These are phyloP conservation scores for Scaptodrosophila lebanonensis DNA, from an alignment of 1,140 invertebrate genomes.

Conservation along the genomic window DNA sequence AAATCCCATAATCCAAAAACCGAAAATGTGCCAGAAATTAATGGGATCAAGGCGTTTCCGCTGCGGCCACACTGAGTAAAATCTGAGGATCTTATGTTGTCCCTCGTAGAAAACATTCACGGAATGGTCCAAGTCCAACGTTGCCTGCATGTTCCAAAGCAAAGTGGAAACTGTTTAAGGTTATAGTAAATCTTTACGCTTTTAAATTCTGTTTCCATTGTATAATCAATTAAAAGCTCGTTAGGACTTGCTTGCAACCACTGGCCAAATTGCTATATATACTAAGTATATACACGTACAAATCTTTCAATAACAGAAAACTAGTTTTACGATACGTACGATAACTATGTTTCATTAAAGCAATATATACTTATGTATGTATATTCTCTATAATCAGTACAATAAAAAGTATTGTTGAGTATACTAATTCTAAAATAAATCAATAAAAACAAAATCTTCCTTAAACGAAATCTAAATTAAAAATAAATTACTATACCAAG, in stretches of 20 bases:
- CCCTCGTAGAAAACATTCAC: conserved; percentile 33
- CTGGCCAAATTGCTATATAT: too few species aligned
- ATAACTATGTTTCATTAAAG: too few species aligned
- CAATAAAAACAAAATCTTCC: too few species aligned
- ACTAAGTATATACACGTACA: too few species aligned
- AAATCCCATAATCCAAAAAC: conserved; percentile 47
- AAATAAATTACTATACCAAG: too few species aligned
- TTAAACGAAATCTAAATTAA: too few species aligned
- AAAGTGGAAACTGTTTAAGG: background rate
- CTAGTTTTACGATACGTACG: too few species aligned
- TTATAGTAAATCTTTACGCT: background rate
- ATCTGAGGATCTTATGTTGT: conserved; percentile 20
- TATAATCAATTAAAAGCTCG: conserved; percentile 29
- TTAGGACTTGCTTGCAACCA: conserved; percentile 10
- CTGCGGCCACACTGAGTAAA: conserved; percentile 41
- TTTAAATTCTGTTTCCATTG: conserved; percentile 21
- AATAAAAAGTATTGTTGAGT: too few species aligned
- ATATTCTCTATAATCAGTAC: too few species aligned
- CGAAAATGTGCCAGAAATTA: conserved; percentile 36
- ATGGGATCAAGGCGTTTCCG: conserved; percentile 2
- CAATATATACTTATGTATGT: too few species aligned
- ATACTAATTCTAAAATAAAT: too few species aligned
- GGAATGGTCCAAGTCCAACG: conserved; percentile 2
- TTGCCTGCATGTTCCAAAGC: background rate
- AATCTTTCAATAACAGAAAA: too few species aligned